Evolutionary conservation across 2,797 vertebrate species (phyloP).

Genomic region (Neopelma chrysocephalum): DNA sequence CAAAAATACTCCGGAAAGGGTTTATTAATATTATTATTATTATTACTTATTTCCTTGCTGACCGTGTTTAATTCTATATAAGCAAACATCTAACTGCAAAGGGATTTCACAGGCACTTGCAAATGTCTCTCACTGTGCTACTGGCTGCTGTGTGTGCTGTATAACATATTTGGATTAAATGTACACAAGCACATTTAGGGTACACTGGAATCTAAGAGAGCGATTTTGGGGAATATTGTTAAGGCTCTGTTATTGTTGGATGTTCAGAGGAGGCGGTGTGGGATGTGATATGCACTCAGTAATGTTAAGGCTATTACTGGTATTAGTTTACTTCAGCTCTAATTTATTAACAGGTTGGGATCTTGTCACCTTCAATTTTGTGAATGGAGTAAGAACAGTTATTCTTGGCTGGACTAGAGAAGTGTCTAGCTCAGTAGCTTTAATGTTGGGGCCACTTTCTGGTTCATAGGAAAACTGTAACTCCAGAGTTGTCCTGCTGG

Average conservation of each 20-base stretch:
- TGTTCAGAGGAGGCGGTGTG: not conserved
- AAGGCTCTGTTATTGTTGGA: not conserved
- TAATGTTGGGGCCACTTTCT: not conserved
- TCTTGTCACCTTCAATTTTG: not conserved
- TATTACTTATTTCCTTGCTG: not conserved
- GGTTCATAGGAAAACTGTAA: not conserved
- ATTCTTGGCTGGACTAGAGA: not conserved
- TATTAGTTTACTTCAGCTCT: not conserved
- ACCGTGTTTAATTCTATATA: not conserved
- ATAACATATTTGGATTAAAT: not conserved
- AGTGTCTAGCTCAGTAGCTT: not conserved
- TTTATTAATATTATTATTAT: not conserved
- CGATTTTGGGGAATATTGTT: not conserved
- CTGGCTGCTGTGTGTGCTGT: not conserved
- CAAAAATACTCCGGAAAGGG: not conserved
- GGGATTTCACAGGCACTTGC: not conserved
- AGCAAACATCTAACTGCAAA: not conserved
- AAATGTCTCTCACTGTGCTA: not conserved
- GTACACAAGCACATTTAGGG: not conserved
- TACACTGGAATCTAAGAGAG: not conserved
- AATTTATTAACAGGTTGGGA: not conserved
- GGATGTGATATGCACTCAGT: not conserved
- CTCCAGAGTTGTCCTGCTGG: not conserved
- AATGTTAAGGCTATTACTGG: not conserved
- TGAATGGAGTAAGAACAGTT: not conserved